Evolutionary conservation across 2,797 vertebrate species (phyloP).

Genomic region (Xyrichtys novacula): DNA sequence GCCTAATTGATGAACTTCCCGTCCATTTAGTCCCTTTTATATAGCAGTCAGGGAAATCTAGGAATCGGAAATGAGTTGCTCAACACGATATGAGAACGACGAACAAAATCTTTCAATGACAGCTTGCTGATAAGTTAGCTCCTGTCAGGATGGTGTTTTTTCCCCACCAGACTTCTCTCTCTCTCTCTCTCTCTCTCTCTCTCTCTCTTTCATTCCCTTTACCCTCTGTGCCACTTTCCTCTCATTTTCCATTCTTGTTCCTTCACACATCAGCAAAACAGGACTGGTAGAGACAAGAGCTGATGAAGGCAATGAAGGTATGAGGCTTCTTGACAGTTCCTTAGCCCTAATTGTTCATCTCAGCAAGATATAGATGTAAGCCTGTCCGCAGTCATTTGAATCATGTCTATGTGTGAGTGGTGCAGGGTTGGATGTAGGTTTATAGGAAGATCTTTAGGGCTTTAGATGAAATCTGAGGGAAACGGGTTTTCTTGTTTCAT

Average conservation of each 20-base stretch:
- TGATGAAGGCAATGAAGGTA: constrained; percentile 14
- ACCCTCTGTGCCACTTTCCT: constrained; percentile 17
- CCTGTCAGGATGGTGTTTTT: constrained; percentile 32
- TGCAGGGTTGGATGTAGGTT: constrained; percentile 9
- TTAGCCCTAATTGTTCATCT: constrained; percentile 13
- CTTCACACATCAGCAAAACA: constrained; percentile 43
- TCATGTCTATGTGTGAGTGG: background rate
- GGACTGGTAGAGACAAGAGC: constrained; percentile 6
- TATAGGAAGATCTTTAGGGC: constrained; percentile 38
- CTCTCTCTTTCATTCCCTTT: background rate
- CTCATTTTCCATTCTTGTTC: constrained; percentile 12
- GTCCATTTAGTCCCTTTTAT: constrained; percentile 26
- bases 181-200: no score
- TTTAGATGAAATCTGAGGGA: constrained; percentile 49
- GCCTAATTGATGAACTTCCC: constrained; percentile 36
- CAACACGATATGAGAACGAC: constrained; percentile 23
- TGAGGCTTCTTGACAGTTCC: constrained; percentile 18
- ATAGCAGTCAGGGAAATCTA: background rate
- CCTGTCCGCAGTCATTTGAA: background rate
- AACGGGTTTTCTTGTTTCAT: constrained; percentile 61
- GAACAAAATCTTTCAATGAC: constrained; percentile 22
- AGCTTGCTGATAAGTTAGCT: background rate
- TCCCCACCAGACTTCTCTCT: constrained; percentile 17
- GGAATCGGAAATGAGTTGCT: constrained; percentile 4
- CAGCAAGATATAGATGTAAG: background rate